Evolutionary conservation across 2,888 invertebrate genomes (phyloP), one percentile per base, ranked within the genome.

Genomic region (Euphydryas editha): DNA sequence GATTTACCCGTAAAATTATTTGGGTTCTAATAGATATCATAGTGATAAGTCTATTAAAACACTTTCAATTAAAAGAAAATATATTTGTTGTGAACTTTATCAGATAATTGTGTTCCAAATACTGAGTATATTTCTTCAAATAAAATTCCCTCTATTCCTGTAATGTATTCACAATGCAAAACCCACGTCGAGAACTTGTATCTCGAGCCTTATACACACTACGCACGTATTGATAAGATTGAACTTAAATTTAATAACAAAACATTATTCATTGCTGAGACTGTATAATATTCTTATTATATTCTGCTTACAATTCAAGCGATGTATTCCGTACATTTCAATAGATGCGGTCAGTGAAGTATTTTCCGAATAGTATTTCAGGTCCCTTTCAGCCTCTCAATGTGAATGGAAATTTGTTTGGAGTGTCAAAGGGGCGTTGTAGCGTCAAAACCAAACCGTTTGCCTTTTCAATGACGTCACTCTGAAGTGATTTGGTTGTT

Each of bases 381-480:
- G 63, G 59, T 69, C 70, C 69, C 70, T 73, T 73, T 70, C 64
- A 69, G 73, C 76, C 77, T 77, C 80, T 78, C 67, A 65, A 59
- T 64, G 58, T 66, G 61, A 61, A 67, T 65, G 54, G 60, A 67
- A 62, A 67, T 59, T 75, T 18, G 64, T 76, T 78, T 81, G 77
- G 78, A 81, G 79, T 78, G 76, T 75, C 74, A 73, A 72, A 72
- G 72, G 80, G 81, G 83, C 76, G 83, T 80, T 75, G 74, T 72
- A 74, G 80, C 83, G 83, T 84, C 84, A 83, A 82, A 85, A 81
- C 80, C 84, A 84, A 78, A 74, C 67, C 79, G 79, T 81, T 82
- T 75, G 78, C 76, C 79, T 80, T 80, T 81, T 79, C 72, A 72
- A 71, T 79, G 75, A 76, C 77, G 79, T 78, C 76, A 76, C 51